Evolutionary conservation across 2,797 vertebrate genomes (phyloP).

Genomic region (Chromobotia macracanthus): DNA sequence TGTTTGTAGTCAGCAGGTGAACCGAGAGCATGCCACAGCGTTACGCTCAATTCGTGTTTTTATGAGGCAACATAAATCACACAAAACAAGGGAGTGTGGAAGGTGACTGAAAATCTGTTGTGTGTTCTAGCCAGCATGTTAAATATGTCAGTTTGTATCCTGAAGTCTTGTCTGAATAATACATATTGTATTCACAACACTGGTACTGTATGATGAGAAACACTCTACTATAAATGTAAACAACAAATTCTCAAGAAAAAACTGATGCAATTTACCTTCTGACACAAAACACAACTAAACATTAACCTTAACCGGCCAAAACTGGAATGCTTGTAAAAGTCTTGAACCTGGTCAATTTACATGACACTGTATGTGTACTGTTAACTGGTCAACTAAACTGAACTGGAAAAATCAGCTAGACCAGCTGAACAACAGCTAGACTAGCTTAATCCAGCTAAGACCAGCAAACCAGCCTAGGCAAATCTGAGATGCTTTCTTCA

Average conservation of each 20-base stretch:
- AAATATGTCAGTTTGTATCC: slow-evolving; percentile 72
- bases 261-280: slow-evolving; percentile 40
- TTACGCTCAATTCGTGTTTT: slow-evolving; percentile 64
- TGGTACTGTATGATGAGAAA: slow-evolving; percentile 62
- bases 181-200: slow-evolving; percentile 70
- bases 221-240: slow-evolving; percentile 18
- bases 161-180: slow-evolving; percentile 66
- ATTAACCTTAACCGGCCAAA: not conserved
- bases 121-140: slow-evolving; percentile 7
- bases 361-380: not conserved
- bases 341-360: too few species aligned
- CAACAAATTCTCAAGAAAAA: slow-evolving; percentile 61
- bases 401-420: too few species aligned
- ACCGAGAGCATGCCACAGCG: slow-evolving; percentile 59
- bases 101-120: not conserved
- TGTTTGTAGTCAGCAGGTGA: slow-evolving; percentile 64
- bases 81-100: slow-evolving; percentile 50
- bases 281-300: not conserved
- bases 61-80: slow-evolving; percentile 68
- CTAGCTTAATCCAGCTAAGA: too few species aligned
- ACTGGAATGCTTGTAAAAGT: not conserved
- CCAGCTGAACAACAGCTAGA: too few species aligned
- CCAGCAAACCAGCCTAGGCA: not conserved
- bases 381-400: not conserved
- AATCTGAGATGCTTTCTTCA: too few species aligned